A percentile compares a stretch with the other conserved stretches of the same genome.
Evolutionary conservation across 1,140 invertebrate genomes (phyloP).

Genomic region (Aricia agestis): DNA sequence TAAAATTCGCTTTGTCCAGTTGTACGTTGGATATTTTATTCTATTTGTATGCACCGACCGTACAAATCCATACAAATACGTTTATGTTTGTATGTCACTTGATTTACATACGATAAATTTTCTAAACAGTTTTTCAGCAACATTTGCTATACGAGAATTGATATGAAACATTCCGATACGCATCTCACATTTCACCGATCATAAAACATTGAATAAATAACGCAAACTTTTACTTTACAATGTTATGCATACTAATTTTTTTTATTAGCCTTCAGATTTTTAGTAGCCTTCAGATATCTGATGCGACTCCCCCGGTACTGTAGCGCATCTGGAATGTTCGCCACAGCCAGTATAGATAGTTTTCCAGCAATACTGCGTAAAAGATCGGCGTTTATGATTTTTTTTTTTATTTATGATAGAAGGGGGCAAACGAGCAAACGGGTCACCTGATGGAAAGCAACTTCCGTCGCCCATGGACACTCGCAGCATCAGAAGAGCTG

Average conservation of each 20-base stretch:
- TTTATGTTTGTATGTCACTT: neutral
- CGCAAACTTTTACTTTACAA: neutral
- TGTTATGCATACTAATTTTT: neutral
- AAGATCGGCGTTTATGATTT: too few relatives aligned
- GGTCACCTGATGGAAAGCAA: too few relatives aligned
- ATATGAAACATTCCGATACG: neutral
- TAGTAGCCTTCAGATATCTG: too few relatives aligned
- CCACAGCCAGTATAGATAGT: too few relatives aligned
- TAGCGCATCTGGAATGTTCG: too few relatives aligned
- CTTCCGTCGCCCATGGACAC: too few relatives aligned
- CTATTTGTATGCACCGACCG: neutral
- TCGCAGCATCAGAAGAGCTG: too few relatives aligned
- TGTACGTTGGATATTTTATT: neutral
- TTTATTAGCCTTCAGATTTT: too few relatives aligned
- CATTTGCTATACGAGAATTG: neutral
- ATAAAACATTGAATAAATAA: neutral
- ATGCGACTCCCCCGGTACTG: too few relatives aligned
- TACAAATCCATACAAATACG: constrained; percentile 1
- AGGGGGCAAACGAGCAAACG: too few relatives aligned
- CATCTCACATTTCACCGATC: neutral
- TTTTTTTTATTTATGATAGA: too few relatives aligned
- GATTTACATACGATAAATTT: constrained; percentile 1
- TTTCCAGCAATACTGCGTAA: too few relatives aligned
- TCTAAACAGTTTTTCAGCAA: neutral
- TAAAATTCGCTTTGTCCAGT: neutral